A percentile compares a stretch with the other conserved stretches of the same genome.
Evolutionary conservation across 2,888 invertebrate genomes (phyloP).

Genomic region (Prionchulus punctatus): DNA sequence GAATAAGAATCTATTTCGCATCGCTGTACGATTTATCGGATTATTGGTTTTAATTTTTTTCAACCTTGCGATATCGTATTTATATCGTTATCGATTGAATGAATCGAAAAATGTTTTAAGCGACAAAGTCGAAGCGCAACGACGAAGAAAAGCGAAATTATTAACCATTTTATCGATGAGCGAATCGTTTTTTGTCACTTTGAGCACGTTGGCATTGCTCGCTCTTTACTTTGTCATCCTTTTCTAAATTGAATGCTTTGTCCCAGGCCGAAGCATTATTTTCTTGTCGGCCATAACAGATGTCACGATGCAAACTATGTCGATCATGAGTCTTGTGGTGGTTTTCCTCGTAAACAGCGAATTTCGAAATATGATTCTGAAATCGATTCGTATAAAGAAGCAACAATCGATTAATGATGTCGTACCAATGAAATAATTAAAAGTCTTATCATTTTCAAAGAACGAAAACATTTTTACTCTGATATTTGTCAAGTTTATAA

Average conservation of each 20-base stretch:
- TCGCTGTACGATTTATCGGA: neutral
- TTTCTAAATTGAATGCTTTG: neutral
- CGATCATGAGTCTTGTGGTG: neutral
- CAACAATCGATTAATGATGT: no score
- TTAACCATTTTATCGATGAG: neutral
- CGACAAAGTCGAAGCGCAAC: neutral
- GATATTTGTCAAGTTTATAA: no score
- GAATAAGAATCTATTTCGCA: neutral
- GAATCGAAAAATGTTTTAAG: neutral
- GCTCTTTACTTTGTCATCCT: neutral
- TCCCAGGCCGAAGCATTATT: neutral
- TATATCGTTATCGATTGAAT: neutral
- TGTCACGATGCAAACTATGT: neutral
- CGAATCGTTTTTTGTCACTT: neutral
- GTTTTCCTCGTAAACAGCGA: neutral
- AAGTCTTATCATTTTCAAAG: no score
- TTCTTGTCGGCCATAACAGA: neutral
- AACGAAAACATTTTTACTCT: no score
- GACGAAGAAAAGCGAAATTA: neutral
- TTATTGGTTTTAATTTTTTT: neutral
- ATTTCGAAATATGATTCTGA: constrained; percentile 6
- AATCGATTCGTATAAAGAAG: no score
- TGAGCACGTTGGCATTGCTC: neutral
- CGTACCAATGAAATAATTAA: no score
- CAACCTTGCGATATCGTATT: neutral